A percentile compares a stretch with the other conserved stretches of the same genome.
Evolutionary conservation across 2,113 vertebrate species (phyloP).

Genomic region (Rhinolophus sinicus): DNA sequence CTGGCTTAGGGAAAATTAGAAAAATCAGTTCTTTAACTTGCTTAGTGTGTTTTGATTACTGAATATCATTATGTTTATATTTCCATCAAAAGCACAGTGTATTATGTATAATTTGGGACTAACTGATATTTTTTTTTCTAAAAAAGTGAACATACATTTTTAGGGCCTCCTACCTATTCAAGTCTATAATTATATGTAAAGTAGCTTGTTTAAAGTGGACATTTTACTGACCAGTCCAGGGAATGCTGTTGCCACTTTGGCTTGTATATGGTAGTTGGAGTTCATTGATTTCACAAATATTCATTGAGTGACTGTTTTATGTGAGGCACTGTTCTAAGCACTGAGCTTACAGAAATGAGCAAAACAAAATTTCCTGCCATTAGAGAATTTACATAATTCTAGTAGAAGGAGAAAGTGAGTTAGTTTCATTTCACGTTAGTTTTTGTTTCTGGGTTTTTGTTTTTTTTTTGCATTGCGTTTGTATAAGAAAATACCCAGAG

Average conservation of each 20-base stretch:
- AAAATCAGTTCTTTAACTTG: neutral
- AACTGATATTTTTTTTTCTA: neutral
- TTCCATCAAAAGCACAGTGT: neutral
- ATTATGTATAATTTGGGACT: neutral
- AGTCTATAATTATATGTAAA: neutral
- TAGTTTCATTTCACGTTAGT: neutral
- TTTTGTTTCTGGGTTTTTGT: neutral
- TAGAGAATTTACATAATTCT: neutral
- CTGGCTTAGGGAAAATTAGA: neutral
- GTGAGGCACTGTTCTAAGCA: neutral
- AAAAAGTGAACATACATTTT: constrained; percentile 8
- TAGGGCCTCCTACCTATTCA: neutral
- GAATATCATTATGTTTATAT: constrained; percentile 6
- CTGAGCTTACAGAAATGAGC: neutral
- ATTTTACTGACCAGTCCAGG: neutral
- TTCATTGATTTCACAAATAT: neutral
- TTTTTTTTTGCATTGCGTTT: neutral
- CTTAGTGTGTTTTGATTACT: neutral
- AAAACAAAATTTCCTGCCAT: neutral
- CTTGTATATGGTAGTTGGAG: neutral
- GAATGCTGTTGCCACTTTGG: neutral
- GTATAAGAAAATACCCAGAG: neutral
- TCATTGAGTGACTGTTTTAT: neutral
- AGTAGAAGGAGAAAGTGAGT: neutral
- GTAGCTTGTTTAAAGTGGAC: neutral